Percentiles rank a stretch among this genome's conserved stretches.
Conservation (phyloP, 2,797 vertebrate genomes). For the Typhlichthys subterraneus region DNA sequence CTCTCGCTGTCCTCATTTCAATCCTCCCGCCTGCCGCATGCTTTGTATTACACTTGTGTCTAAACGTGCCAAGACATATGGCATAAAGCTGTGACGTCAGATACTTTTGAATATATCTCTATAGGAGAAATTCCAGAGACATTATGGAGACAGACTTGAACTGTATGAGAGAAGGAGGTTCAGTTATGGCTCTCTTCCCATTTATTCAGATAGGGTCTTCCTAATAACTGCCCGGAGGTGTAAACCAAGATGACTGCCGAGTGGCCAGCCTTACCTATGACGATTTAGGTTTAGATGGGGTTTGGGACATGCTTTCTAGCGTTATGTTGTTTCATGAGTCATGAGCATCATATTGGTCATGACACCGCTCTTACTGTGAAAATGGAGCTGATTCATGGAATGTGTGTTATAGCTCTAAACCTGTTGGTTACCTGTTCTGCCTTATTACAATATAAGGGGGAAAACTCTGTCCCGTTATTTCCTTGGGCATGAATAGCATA, state of each 20-base stretch:
- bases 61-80: neutral
- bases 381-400: neutral
- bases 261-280: too few relatives aligned
- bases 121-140: neutral
- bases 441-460: constrained; percentile 33
- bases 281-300: too few relatives aligned
- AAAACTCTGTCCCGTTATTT: constrained; percentile 21
- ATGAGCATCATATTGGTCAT: neutral
- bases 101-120: too few relatives aligned
- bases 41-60: constrained; percentile 4
- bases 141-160: too few relatives aligned
- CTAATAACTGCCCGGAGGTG: too few relatives aligned
- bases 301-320: neutral
- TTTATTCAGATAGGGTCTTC: too few relatives aligned
- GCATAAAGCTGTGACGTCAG: too few relatives aligned
- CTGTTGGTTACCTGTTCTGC: constrained; percentile 28
- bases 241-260: too few relatives aligned
- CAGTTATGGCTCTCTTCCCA: too few relatives aligned
- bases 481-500: constrained; percentile 63
- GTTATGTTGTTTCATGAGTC: neutral
- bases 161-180: too few relatives aligned
- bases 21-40: constrained; percentile 4
- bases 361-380: too few relatives aligned
- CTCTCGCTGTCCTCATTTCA: constrained; percentile 24
- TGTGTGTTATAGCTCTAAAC: constrained; percentile 24